Conservation (phyloP, 2,888 invertebrate species). For the Synergus gifuensis region DNA sequence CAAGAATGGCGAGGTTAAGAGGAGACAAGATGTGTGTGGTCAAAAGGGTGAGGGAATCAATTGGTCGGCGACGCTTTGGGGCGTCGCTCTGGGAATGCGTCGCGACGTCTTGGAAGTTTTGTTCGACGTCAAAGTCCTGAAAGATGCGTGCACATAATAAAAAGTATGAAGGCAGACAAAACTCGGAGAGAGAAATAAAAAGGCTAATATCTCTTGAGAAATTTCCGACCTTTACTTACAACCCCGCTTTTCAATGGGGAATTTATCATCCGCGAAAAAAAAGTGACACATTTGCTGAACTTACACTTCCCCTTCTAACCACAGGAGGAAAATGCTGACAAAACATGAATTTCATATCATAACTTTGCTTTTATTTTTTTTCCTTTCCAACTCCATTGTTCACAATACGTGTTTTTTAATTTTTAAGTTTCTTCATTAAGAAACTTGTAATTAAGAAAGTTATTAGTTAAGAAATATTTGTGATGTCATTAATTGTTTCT, state of each 20-base stretch:
- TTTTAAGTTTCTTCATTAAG: too few species aligned
- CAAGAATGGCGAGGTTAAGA: background rate
- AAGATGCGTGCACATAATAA: background rate
- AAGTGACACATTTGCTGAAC: background rate
- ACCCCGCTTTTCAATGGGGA: slow-evolving; percentile 17
- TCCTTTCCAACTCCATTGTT: background rate
- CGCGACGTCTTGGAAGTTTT: slow-evolving; percentile 58
- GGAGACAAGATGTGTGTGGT: slow-evolving; percentile 41
- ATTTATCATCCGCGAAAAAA: slow-evolving; percentile 2
- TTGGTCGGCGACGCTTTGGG: slow-evolving; percentile 66
- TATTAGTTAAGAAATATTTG: background rate
- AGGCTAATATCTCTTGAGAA: slow-evolving; percentile 17
- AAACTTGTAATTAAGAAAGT: too few species aligned
- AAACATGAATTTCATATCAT: background rate
- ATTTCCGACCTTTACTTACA: background rate
- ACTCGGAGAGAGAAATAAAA: background rate
- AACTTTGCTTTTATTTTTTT: background rate
- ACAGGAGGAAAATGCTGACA: background rate
- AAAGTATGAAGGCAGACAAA: background rate
- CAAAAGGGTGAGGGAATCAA: slow-evolving; percentile 64
- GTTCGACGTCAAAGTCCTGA: slow-evolving; percentile 38
- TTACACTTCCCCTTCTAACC: background rate
- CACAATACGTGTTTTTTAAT: too few species aligned
- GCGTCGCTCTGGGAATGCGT: slow-evolving; percentile 65
- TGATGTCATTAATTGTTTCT: background rate